These are phyloP conservation scores for Montifringilla adamsi DNA, from an alignment of 2,113 vertebrate genomes.

Conservation along the genomic window DNA sequence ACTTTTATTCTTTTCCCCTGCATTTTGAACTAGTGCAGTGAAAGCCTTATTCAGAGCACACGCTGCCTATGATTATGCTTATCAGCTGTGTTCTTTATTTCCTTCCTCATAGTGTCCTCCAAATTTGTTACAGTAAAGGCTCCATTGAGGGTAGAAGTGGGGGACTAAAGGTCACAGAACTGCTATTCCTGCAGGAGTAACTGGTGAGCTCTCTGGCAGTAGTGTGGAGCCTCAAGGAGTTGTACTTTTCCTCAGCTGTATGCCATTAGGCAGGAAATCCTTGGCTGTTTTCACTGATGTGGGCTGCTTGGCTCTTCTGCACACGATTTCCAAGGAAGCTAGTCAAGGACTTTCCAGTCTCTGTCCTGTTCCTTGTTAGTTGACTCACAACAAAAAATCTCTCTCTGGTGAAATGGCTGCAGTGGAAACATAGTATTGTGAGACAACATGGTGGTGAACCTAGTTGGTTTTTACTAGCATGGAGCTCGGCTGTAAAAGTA, in stretches of 20 bases:
- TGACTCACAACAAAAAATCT: not conserved
- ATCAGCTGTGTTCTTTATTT: not conserved
- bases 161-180: not conserved
- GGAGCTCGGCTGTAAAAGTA: not conserved
- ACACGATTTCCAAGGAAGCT: not conserved
- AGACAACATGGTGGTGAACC: not conserved
- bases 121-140: not conserved
- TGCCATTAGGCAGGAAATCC: not conserved
- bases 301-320: not conserved
- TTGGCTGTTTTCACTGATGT: not conserved
- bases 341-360: not conserved
- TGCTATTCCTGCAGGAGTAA: not conserved
- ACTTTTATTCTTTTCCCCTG: not conserved
- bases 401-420: not conserved
- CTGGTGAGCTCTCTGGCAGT: not conserved
- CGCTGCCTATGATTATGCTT: not conserved
- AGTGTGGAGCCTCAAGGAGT: not conserved
- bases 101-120: not conserved
- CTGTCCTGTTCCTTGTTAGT: not conserved
- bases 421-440: not conserved
- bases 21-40: not conserved
- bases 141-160: fast-evolving
- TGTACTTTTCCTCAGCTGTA: not conserved
- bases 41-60: not conserved
- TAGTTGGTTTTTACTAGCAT: not conserved